Evolutionary conservation across 2,113 vertebrate genomes (phyloP), one percentile per base, ranked within the genome.

Genomic region (Heteronetta atricapilla): DNA sequence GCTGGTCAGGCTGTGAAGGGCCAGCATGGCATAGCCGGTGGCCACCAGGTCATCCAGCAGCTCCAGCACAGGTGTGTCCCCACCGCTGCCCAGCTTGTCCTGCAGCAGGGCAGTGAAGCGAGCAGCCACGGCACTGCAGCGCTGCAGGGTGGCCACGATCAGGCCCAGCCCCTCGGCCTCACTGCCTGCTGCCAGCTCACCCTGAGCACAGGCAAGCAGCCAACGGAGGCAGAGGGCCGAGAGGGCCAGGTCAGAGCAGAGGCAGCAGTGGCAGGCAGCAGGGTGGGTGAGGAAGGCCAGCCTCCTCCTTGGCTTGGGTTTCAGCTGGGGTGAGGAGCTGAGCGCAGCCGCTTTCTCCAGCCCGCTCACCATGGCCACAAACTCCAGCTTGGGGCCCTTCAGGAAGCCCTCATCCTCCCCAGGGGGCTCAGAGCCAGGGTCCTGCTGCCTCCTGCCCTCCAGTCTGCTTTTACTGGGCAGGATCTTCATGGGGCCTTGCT

Each of bases 231-330:
- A 98, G 80, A 98, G 95, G 0, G 95, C 96, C 1, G 98, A 98
- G 85, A 99, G 97, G 3, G 93, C 74, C 8, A 98, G 97, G 79
- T 98, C 98, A 0, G 97, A 96, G 96, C 99, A 99, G 69, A 98
- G 98, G 2, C 85, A 78, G 82, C 99, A 99, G 26, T 25, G 33
- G 75, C 99, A 99, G 31, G 76, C 25, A 0, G 94, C 5, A 0
- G 75, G 40, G 44, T 99, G 99, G 3, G 62, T 67, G 59, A 99
- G 96, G 55, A 98, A 98, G 50, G 95, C 87, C 12, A 98, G 98
- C 33, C 70, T 96, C 28, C 91, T 96, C 60, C 69, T 97, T 36
- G 89, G 93, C 42, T 88, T 88, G 2, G 77, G 55, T 82, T 97
- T 98, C 28, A 99, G 96, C 19, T 97, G 80, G 0, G 99, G 99